Conservation (phyloP, 2,797 vertebrate genomes). For the Acipenser ruthenus region DNA sequence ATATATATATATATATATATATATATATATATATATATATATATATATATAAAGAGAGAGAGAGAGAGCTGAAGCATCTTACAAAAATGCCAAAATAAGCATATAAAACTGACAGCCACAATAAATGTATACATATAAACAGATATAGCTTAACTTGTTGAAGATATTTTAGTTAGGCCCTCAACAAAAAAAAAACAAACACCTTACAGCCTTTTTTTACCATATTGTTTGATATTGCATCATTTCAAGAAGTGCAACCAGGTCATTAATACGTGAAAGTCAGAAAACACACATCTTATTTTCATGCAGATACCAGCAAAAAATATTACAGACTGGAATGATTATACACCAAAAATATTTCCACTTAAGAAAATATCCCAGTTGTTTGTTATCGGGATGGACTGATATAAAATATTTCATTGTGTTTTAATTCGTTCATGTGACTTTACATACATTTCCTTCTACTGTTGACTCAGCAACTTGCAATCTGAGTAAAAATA, state of each 20-base stretch:
- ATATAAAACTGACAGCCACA: slow-evolving; percentile 83
- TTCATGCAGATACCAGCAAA: slow-evolving; percentile 79
- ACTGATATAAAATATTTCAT: slow-evolving; percentile 56
- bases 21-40: slow-evolving; percentile 19
- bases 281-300: slow-evolving; percentile 65
- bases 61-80: slow-evolving; percentile 84
- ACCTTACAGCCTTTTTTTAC: slow-evolving; percentile 35
- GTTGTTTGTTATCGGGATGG: slow-evolving; percentile 69
- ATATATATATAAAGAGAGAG: no score
- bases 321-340: slow-evolving; percentile 80
- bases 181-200: background rate
- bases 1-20: slow-evolving; percentile 60
- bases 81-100: slow-evolving; percentile 70
- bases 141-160: slow-evolving; percentile 70
- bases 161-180: slow-evolving; percentile 50
- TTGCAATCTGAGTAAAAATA: no score
- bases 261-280: slow-evolving; percentile 65
- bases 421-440: background rate
- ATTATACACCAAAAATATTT: slow-evolving; percentile 71
- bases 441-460: no score
- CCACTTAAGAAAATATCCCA: slow-evolving; percentile 40
- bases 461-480: no score
- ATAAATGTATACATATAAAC: slow-evolving; percentile 83
- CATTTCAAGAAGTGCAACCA: slow-evolving; percentile 76
- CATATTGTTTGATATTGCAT: slow-evolving; percentile 74